Evolutionary conservation across 2,797 vertebrate species (phyloP).

Genomic region (Tokudaia muenninki): DNA sequence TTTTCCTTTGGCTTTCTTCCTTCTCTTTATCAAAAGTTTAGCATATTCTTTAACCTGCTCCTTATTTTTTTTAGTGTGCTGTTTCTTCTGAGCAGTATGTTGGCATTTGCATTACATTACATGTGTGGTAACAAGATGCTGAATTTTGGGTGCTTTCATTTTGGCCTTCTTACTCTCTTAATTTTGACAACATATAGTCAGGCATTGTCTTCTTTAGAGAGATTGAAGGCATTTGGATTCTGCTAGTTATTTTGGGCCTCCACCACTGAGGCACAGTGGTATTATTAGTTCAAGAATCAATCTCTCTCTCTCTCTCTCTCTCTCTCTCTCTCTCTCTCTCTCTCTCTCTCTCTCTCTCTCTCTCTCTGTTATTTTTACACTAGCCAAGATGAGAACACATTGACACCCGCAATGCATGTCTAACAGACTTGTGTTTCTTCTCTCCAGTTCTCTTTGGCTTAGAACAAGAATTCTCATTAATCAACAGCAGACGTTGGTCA

Average conservation of each 20-base stretch:
- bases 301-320: no score
- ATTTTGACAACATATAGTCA: neutral
- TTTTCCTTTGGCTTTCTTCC: neutral
- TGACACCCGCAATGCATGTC: neutral
- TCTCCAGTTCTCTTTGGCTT: neutral
- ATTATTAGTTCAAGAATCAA: neutral
- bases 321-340: neutral
- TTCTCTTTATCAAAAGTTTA: neutral
- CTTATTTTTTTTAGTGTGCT: neutral
- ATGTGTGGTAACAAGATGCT: neutral
- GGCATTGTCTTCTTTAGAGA: neutral
- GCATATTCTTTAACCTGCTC: neutral
- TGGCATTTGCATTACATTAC: neutral
- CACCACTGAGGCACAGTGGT: neutral
- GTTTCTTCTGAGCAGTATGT: neutral
- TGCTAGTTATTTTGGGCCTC: neutral
- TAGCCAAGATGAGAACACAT: neutral
- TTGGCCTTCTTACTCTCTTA: neutral
- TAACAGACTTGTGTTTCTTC: neutral
- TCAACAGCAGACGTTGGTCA: neutral
- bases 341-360: neutral
- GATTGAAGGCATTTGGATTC: neutral
- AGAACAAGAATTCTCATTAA: neutral
- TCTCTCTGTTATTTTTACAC: neutral
- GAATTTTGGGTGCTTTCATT: neutral